Evolutionary conservation across 1,140 invertebrate species (phyloP), one percentile per base, ranked within the genome.

Genomic region (Aphelinus certus): DNA sequence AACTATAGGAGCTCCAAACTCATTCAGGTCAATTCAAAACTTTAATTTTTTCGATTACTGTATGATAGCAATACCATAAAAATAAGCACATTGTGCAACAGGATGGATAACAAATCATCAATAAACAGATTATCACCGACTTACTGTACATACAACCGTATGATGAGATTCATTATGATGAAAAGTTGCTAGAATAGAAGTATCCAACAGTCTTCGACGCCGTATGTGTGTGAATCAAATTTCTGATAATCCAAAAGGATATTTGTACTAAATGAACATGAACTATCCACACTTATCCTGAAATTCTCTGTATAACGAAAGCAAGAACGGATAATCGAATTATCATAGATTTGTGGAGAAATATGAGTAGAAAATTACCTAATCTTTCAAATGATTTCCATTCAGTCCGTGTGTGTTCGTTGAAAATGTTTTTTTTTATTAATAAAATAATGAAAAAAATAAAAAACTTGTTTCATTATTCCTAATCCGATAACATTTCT

Each of bases 371-470:
- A 82, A 75, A 84, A 84, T 79, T 83, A 83, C 82, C 80, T 81
- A 82, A 85, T 82, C 83, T 83, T 26, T 26, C 83, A 78, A 83
- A 85, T 85, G 73, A 70, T 84, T 85, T 84, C 83, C 80, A 85
- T 85, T 78, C 78, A 82, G 79, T 85, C 83, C 84, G 81, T 85
- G 83, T 84, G 83, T 85, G 83, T 85, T 85, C 82, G 83, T 85
- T 85, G 83, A 82, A 82, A 81, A 84, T 85, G 83, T 85, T 85
- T 26, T 26, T 26, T 83, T 85, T 85, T 85, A 85, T 82, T 84
- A 85, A 85, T 84, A 85, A 84, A 82, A 83, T 70, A 53, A 58
- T 78, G 69, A 73, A 76, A 78, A 78, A 76, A 73, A n/a, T 68
- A 62, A 53, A 7, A 47, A 63, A 10, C 9, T n/a, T 26, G 26